Evolutionary conservation across 1,140 invertebrate species (phyloP).

Genomic region (Drosophila tristis): DNA sequence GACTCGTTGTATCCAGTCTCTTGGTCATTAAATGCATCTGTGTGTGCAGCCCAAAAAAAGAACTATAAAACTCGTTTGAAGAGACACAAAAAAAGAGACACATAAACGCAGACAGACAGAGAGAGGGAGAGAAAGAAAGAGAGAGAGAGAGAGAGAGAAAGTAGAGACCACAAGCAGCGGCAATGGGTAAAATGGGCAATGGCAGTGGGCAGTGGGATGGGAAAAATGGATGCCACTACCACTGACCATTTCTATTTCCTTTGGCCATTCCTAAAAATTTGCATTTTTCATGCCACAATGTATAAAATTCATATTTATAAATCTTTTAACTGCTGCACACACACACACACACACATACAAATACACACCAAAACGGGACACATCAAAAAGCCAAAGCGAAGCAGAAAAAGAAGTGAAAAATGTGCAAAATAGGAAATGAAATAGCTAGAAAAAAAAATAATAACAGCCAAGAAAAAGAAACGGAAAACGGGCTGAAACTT

Average conservation of each 20-base stretch:
- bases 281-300: conserved; percentile 81
- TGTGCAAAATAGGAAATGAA: conserved; percentile 79
- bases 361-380: conserved; percentile 60
- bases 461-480: conserved; percentile 17
- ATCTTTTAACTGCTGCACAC: conserved; percentile 79
- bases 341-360: conserved; percentile 67
- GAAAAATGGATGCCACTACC: conserved; percentile 42
- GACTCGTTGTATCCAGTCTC: conserved; percentile 34
- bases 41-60: conserved; percentile 32
- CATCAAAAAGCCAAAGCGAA: conserved; percentile 74
- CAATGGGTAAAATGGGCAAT: background rate
- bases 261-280: conserved; percentile 76
- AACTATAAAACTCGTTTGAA: conserved; percentile 51
- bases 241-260: conserved; percentile 77
- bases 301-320: conserved; percentile 83
- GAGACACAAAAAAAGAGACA: conserved; percentile 20
- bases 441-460: conserved; percentile 47
- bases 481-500: background rate
- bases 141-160: background rate
- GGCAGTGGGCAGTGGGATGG: background rate
- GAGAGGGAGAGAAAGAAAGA: background rate
- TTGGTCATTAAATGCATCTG: conserved; percentile 76
- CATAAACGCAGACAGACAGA: background rate
- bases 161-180: too few species aligned
- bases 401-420: conserved; percentile 54